Percentiles rank a stretch among this genome's conserved stretches.
phyloP scores from a whole-genome alignment of 2,888 invertebrate species.

The Odontocolon sp. region DNA sequence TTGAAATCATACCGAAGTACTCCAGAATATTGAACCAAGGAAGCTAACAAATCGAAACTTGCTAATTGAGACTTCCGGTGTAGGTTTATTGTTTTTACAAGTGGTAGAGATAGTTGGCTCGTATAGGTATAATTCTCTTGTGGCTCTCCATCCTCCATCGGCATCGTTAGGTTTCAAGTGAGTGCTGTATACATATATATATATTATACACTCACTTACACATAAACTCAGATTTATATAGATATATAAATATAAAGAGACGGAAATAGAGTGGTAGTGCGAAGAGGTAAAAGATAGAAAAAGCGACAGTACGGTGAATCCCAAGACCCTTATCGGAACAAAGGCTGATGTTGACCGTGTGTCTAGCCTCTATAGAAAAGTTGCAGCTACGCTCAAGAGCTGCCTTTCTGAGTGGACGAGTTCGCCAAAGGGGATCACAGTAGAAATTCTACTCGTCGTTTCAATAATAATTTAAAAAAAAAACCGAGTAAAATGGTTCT shows the following conservation, averaged over 20 bases:
- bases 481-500: no score
- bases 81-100: constrained; percentile 20
- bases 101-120: constrained; percentile 11
- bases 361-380: constrained; percentile 74
- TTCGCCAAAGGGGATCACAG: constrained; percentile 62
- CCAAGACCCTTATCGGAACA: constrained; percentile 72
- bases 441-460: no score
- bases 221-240: no score
- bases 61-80: constrained; percentile 39
- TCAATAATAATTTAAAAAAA: no score
- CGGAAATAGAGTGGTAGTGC: constrained; percentile 6
- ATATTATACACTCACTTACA: no score
- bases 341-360: constrained; percentile 75
- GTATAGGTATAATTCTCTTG: constrained; percentile 25
- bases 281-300: constrained; percentile 23
- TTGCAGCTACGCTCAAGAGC: constrained; percentile 61
- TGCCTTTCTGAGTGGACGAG: constrained; percentile 42
- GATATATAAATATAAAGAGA: no score
- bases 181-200: constrained; percentile 35
- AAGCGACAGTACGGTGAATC: constrained; percentile 51
- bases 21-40: constrained; percentile 17
- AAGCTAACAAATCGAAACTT: constrained; percentile 17
- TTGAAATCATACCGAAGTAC: neutral
- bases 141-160: constrained; percentile 59
- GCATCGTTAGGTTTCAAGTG: constrained; percentile 61